These are phyloP conservation scores for Oryzias sinensis DNA, from an alignment of 2,797 vertebrate genomes.

Conservation along the genomic window DNA sequence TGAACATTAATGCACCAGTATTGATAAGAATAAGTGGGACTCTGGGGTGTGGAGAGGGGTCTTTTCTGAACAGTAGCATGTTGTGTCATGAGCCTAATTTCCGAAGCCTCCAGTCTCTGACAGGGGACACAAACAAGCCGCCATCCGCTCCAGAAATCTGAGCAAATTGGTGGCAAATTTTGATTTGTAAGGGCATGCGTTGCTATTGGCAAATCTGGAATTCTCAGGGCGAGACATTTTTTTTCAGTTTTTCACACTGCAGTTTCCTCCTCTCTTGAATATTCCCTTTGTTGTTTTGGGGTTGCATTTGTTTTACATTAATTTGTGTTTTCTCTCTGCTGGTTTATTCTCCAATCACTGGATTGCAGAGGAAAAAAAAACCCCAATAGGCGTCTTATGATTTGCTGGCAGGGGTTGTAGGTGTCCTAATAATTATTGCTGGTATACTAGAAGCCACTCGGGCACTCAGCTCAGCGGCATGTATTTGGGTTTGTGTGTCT, in stretches of 20 bases:
- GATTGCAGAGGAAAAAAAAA: slow-evolving; percentile 58
- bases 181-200: slow-evolving; percentile 55
- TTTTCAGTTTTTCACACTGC: slow-evolving; percentile 33
- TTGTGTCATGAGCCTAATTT: slow-evolving; percentile 58
- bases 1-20: slow-evolving; percentile 59
- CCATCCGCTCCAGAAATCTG: slow-evolving; percentile 48
- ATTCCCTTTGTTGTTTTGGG: slow-evolving; percentile 63
- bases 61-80: slow-evolving; percentile 33
- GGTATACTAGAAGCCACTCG: slow-evolving; percentile 31
- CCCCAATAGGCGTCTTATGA: slow-evolving; percentile 53
- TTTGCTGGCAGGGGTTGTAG: slow-evolving; percentile 55
- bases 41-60: slow-evolving; percentile 20
- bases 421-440: slow-evolving; percentile 61
- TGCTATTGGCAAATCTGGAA: slow-evolving; percentile 57
- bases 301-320: slow-evolving; percentile 46
- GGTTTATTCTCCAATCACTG: slow-evolving; percentile 49
- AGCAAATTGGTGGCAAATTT: slow-evolving; percentile 68
- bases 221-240: slow-evolving; percentile 58
- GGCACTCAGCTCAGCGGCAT: slow-evolving; percentile 23
- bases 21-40: slow-evolving; percentile 55
- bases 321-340: slow-evolving; percentile 21
- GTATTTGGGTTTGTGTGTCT: neutral
- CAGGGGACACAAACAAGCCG: slow-evolving; percentile 52
- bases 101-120: slow-evolving; percentile 42
- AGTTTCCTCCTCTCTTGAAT: slow-evolving; percentile 53